Conservation (phyloP, 1,140 invertebrate species). For the Cherax destructor region DNA sequence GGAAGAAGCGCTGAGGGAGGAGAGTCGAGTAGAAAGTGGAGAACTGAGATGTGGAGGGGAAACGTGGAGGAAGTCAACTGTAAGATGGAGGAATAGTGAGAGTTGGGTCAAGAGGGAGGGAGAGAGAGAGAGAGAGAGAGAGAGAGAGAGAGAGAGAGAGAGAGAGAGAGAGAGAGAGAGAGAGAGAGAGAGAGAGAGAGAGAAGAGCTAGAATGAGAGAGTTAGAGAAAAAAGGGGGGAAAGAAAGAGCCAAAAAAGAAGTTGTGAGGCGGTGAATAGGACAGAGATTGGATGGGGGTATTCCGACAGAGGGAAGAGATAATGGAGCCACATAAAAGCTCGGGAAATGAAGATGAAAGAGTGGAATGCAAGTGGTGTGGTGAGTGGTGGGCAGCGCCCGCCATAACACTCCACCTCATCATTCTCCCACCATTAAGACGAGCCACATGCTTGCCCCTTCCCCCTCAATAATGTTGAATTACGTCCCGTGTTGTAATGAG, state of each 20-base stretch:
- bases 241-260: slow-evolving; percentile 8
- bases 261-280: slow-evolving; percentile 32
- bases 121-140: no score
- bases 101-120: no score
- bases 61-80: not conserved
- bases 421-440: not conserved
- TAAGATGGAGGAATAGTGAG: not conserved
- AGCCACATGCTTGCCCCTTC: not conserved
- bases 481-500: slow-evolving; percentile 14
- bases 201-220: not conserved
- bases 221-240: slow-evolving; percentile 8
- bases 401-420: not conserved
- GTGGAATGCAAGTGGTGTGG: slow-evolving; percentile 29
- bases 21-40: not conserved
- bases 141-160: not conserved
- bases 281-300: slow-evolving; percentile 48
- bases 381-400: not conserved
- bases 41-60: not conserved
- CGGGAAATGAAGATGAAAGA: slow-evolving; percentile 62
- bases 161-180: no score
- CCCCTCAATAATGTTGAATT: slow-evolving; percentile 8
- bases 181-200: not conserved
- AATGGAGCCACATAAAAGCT: slow-evolving; percentile 50
- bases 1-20: not conserved
- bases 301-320: slow-evolving; percentile 54